Percentiles rank a stretch among this genome's conserved stretches.
These are phyloP conservation scores for Peromyscus eremicus DNA, from an alignment of 2,797 vertebrate genomes.

Conservation along the genomic window DNA sequence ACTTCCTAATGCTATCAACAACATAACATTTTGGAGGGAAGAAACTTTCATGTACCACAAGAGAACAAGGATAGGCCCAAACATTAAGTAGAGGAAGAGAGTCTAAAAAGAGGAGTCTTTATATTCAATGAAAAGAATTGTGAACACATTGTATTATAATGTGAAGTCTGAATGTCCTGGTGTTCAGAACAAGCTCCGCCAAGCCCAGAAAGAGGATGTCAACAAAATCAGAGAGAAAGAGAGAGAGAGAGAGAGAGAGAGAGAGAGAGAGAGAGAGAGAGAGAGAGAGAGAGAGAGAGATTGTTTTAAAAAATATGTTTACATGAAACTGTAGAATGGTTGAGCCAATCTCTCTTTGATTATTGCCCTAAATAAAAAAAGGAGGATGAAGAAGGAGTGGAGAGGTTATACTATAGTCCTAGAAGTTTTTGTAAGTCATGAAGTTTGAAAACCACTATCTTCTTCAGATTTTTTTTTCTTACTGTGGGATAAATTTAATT, in stretches of 20 bases:
- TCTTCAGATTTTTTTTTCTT: slow-evolving; percentile 24
- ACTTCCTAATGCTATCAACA: not conserved
- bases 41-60: not conserved
- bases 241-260: no score
- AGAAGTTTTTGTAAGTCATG: not conserved
- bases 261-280: no score
- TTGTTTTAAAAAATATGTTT: not conserved
- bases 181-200: not conserved
- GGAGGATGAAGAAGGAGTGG: not conserved
- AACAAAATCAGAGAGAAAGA: not conserved
- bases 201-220: not conserved
- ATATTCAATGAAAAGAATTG: not conserved
- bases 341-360: not conserved
- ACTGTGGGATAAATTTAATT: not conserved
- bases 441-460: not conserved
- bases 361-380: not conserved
- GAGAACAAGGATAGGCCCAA: not conserved
- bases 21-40: not conserved
- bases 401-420: not conserved
- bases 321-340: not conserved
- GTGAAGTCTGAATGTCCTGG: not conserved
- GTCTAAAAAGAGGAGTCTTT: not conserved
- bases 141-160: not conserved
- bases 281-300: no score
- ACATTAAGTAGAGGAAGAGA: not conserved